Conservation (phyloP, 2,888 invertebrate genomes). For the Germaria angustata region DNA sequence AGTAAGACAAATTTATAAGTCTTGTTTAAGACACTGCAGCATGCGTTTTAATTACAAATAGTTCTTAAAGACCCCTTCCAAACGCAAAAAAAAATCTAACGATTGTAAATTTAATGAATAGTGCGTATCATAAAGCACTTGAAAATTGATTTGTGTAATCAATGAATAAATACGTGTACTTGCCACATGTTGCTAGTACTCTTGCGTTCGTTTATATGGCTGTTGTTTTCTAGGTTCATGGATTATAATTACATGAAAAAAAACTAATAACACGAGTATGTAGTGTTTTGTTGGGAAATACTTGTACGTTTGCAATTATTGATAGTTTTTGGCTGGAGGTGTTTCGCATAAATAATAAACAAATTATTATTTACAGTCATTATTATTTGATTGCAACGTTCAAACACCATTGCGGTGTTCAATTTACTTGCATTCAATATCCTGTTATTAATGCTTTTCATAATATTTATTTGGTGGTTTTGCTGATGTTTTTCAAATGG, state of each 20-base stretch:
- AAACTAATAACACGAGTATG: neutral
- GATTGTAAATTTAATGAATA: conserved; percentile 15
- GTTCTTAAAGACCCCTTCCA: neutral
- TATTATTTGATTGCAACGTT: conserved; percentile 45
- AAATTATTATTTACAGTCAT: neutral
- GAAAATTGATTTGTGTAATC: conserved; percentile 1
- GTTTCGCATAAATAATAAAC: conserved; percentile 24
- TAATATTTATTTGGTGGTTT: neutral
- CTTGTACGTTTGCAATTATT: neutral
- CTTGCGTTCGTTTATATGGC: neutral
- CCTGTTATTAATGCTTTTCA: conserved; percentile 45
- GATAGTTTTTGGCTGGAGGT: conserved; percentile 33
- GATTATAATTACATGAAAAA: conserved; percentile 25
- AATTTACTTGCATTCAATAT: conserved; percentile 37
- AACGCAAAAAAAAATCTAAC: neutral
- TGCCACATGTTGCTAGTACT: neutral
- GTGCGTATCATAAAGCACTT: conserved; percentile 39
- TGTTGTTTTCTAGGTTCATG: conserved; percentile 10
- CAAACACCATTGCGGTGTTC: neutral
- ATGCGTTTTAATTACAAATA: neutral
- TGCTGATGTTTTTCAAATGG: neutral
- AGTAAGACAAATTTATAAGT: neutral
- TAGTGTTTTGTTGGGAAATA: conserved; percentile 16
- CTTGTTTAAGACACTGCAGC: neutral
- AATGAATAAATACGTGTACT: neutral